These are phyloP conservation scores for Crotalus helleri DNA, from an alignment of 2,113 vertebrate species.

Conservation along the genomic window DNA sequence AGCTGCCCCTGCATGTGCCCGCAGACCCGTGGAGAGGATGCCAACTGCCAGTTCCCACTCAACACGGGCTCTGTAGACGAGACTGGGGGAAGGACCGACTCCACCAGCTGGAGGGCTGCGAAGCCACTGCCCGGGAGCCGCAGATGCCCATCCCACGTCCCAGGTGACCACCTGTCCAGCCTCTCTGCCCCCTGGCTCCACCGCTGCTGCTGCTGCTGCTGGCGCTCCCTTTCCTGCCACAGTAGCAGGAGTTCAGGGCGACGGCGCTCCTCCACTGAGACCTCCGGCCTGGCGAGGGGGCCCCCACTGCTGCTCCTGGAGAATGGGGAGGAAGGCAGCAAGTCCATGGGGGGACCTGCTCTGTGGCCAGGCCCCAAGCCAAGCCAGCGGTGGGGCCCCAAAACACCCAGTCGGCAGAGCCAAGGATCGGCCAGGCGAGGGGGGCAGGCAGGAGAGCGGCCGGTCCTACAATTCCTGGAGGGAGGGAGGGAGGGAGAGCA, in stretches of 20 bases:
- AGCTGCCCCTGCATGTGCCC: background rate
- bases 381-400: background rate
- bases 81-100: background rate
- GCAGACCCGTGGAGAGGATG: background rate
- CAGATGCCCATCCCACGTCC: background rate
- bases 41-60: background rate
- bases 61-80: background rate
- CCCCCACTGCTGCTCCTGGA: background rate
- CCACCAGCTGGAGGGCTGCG: background rate
- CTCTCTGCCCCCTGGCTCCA: constrained; percentile 60
- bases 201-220: constrained; percentile 63
- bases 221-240: constrained; percentile 81
- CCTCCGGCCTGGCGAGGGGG: constrained; percentile 41
- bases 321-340: background rate
- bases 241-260: constrained; percentile 78
- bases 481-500: background rate
- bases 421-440: background rate
- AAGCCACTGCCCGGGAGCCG: no score
- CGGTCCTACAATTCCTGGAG: background rate
- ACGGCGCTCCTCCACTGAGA: constrained; percentile 70
- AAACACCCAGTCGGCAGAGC: background rate
- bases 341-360: background rate
- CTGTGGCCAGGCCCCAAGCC: background rate
- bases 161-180: constrained; percentile 53
- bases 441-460: background rate